A percentile compares a stretch with the other conserved stretches of the same genome.
phyloP scores from a whole-genome alignment of 1,140 invertebrate species.

The Heliconius nattereri region DNA sequence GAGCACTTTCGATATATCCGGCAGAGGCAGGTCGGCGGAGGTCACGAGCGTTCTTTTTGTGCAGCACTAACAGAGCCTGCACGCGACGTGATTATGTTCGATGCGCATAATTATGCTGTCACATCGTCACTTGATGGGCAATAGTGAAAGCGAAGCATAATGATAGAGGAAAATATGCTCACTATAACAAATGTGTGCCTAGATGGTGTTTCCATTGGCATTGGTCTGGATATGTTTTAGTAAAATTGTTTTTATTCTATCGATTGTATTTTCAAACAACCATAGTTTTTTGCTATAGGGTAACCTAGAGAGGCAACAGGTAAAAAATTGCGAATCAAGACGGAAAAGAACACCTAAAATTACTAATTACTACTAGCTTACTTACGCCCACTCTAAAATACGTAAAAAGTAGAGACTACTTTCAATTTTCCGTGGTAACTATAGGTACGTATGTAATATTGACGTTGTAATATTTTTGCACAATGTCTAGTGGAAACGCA shows the following conservation, averaged over 20 bases:
- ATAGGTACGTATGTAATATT: background rate
- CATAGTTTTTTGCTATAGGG: background rate
- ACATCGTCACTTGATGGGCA: constrained; percentile 73
- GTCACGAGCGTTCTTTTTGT: constrained; percentile 76
- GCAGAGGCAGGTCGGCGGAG: constrained; percentile 69
- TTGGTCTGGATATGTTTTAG: background rate
- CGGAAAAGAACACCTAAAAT: too few relatives aligned
- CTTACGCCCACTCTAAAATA: background rate
- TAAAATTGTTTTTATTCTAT: constrained; percentile 8
- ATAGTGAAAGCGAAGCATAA: constrained; percentile 75
- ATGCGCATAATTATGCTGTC: constrained; percentile 78
- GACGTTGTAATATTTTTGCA: too few relatives aligned
- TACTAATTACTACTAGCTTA: too few relatives aligned
- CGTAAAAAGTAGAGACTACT: background rate
- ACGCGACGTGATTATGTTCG: constrained; percentile 74
- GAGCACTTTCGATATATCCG: constrained; percentile 77
- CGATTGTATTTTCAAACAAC: too few relatives aligned
- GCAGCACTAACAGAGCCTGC: constrained; percentile 52
- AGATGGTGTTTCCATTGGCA: constrained; percentile 16
- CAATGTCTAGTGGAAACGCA: too few relatives aligned
- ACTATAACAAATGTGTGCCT: constrained; percentile 35
- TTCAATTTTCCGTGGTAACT: background rate
- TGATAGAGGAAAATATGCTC: constrained; percentile 60
- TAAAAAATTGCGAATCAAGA: too few relatives aligned
- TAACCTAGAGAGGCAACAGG: too few relatives aligned